phyloP scores from a whole-genome alignment of 2,113 vertebrate species.

The Cyprinodon variegatus region DNA sequence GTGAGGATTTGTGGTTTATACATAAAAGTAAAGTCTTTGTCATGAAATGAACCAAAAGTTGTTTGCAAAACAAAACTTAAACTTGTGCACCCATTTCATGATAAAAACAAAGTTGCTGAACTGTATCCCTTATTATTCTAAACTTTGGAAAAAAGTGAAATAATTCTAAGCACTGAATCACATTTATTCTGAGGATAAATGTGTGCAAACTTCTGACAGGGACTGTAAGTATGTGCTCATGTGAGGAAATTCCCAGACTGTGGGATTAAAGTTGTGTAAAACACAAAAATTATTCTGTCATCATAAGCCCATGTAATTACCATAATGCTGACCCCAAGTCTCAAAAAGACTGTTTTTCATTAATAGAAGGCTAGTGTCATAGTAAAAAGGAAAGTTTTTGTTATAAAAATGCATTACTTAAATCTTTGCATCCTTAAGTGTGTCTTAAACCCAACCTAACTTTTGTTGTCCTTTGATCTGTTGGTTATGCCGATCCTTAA shows the following conservation, averaged over 20 bases:
- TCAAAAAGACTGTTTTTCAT: slow-evolving; percentile 17
- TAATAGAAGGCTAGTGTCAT: slow-evolving; percentile 1
- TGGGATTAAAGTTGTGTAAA: slow-evolving; percentile 12
- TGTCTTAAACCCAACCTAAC: not conserved
- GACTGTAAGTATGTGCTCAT: slow-evolving; percentile 30
- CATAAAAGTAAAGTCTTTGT: no score
- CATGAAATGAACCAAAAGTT: no score
- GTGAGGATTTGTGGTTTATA: no score
- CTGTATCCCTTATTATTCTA: not conserved
- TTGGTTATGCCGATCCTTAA: not conserved
- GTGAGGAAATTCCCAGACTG: slow-evolving; percentile 48
- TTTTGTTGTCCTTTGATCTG: not conserved
- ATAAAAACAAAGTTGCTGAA: not conserved
- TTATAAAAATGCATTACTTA: not conserved
- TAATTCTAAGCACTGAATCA: not conserved
- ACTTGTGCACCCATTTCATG: not conserved
- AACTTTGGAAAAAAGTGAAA: not conserved
- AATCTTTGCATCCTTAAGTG: not conserved
- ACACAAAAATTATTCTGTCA: slow-evolving; percentile 44
- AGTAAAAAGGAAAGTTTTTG: slow-evolving; percentile 18
- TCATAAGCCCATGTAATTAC: slow-evolving; percentile 8
- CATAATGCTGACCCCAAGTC: slow-evolving; percentile 5
- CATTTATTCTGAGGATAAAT: slow-evolving; percentile 10
- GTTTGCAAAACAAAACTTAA: not conserved
- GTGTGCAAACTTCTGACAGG: not conserved